phyloP scores from a whole-genome alignment of 1,140 invertebrate genomes.

The Muscidifurax raptorellus region DNA sequence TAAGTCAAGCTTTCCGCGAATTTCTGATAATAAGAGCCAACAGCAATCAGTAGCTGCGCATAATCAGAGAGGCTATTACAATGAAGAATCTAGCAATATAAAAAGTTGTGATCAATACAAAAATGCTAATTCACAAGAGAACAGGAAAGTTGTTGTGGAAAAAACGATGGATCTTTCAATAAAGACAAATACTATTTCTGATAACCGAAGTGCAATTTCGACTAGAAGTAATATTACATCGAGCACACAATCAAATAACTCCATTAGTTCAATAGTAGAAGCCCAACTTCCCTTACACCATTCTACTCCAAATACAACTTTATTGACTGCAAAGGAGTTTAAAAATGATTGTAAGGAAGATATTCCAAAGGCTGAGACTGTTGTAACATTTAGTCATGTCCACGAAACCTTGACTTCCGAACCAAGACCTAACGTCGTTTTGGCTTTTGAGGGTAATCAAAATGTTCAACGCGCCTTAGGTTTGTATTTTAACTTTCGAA shows the following conservation, averaged over 20 bases:
- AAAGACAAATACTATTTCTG: not conserved
- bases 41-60: not conserved
- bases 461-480: slow-evolving; percentile 46
- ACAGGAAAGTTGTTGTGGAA: not conserved
- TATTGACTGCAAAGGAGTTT: not conserved
- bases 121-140: not conserved
- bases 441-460: slow-evolving; percentile 38
- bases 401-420: not conserved
- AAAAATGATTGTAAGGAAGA: slow-evolving; percentile 2
- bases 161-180: not conserved
- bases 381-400: not conserved
- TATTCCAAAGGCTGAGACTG: not conserved
- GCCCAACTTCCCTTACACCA: not conserved
- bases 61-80: not conserved
- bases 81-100: not conserved
- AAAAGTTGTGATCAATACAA: not conserved
- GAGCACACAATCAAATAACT: not conserved
- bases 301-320: not conserved
- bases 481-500: slow-evolving; percentile 14
- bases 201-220: not conserved
- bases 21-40: slow-evolving; percentile 7
- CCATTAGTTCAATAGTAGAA: not conserved
- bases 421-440: slow-evolving; percentile 35
- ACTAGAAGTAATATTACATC: not conserved
- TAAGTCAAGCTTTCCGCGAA: not conserved